Evolutionary conservation across 2,113 vertebrate genomes (phyloP).

Genomic region (Athene noctua): DNA sequence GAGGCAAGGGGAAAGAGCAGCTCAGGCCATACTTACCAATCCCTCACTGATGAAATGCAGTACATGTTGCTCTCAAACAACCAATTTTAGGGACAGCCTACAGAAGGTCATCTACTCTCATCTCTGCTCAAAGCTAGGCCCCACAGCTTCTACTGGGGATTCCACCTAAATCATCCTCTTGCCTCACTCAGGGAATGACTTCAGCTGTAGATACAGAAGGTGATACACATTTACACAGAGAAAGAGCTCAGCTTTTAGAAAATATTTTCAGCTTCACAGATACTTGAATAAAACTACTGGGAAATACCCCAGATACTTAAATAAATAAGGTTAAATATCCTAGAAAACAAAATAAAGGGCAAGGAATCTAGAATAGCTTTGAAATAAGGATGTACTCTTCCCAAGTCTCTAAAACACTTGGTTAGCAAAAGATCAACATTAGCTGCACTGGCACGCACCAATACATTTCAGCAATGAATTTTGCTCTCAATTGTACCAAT

Average conservation of each 20-base stretch:
- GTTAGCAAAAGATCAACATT: not conserved
- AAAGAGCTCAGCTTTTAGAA: not conserved
- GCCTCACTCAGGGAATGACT: not conserved
- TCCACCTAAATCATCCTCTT: not conserved
- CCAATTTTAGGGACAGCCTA: not conserved
- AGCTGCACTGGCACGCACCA: not conserved
- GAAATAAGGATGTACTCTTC: not conserved
- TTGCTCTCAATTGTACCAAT: not conserved
- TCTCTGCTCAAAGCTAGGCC: not conserved
- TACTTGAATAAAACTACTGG: not conserved
- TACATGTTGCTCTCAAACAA: not conserved
- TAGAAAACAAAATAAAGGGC: not conserved
- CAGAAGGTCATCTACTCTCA: not conserved
- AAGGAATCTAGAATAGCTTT: not conserved
- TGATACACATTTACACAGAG: not conserved
- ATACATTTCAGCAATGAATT: not conserved
- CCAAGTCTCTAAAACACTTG: not conserved
- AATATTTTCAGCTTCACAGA: not conserved
- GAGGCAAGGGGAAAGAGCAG: not conserved
- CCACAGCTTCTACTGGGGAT: not conserved
- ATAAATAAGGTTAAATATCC: not conserved
- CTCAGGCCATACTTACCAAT: not conserved
- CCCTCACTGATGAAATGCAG: not conserved
- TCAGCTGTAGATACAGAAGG: not conserved
- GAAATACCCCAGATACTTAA: not conserved